Conservation (phyloP, 2,113 vertebrate species). For the Coptodon bakossiorum region DNA sequence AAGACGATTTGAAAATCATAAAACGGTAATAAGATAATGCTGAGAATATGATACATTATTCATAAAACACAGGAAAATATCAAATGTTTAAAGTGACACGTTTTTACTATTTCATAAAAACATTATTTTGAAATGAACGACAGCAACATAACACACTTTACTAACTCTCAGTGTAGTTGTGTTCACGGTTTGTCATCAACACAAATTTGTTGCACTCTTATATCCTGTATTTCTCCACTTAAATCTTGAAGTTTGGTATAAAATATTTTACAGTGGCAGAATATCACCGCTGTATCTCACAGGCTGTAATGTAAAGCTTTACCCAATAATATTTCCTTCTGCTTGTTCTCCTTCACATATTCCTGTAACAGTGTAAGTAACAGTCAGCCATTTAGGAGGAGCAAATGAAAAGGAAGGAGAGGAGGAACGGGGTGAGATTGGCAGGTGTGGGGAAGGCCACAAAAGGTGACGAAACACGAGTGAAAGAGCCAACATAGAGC, state of each 20-base stretch:
- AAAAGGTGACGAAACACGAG: constrained; percentile 33
- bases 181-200: neutral
- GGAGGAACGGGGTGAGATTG: constrained; percentile 15
- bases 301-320: neutral
- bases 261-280: neutral
- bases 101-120: neutral
- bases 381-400: constrained; percentile 5
- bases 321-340: neutral
- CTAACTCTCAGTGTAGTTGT: neutral
- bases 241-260: neutral
- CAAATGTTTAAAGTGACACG: neutral
- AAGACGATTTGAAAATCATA: neutral
- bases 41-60: neutral
- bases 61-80: neutral
- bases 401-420: neutral
- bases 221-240: neutral
- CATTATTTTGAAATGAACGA: neutral
- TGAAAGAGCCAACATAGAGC: neutral
- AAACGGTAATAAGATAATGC: fast-evolving
- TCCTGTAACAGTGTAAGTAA: neutral
- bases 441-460: constrained; percentile 21
- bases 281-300: neutral
- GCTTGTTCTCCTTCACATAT: neutral
- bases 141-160: neutral
- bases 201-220: neutral